Base-by-base conservation (phyloP, 2,888 invertebrate genomes). In the Lithophane leautieri region DNA sequence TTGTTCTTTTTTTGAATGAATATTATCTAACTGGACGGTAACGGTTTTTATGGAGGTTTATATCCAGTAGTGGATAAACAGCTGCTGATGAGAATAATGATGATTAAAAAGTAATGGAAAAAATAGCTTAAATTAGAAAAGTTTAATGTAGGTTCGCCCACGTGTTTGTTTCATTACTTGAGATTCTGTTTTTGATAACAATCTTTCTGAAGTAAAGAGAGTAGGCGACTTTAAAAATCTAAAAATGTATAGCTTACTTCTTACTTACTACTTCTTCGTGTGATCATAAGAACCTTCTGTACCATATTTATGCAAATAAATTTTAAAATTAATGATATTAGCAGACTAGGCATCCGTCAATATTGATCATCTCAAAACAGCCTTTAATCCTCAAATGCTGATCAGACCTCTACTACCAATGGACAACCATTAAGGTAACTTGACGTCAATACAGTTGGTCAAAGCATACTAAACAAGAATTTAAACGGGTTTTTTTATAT, bases 1-100 rank as follows among this genome's bases (percentile, higher is more conserved):
- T 72, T 50, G 65, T 79, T 76, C 65, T 54, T 16, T 68, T 76
- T 75, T 83, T 71, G 52, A 75, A 79, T 62, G 25, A 61, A 52
- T 6, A 4, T 34, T 34, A 58, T 80, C 40, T 62, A 12, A 63
- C 44, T 44, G 62, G 52, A 62, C 60, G 12, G 60, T 75, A 61
- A 61, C 11, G 42, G 25, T 63, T 58, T 22, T 25, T n/a, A n/a
- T n/a, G 28, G n/a, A 54, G 70, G 42, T 42, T 81, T 56, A 63
- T 25, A 62, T 54, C 19, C 6, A 42, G 44, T 50, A 34, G n/a
- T 58, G 9, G 2, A 19, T 52, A 52, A 44, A 25, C 34, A 16
- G 22, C 19, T 68, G 58, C 16, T 68, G 19, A 62, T 50, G n/a
- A 25, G 9, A 40, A 56, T 60, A 44, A n/a, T 9, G 44, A 44